phyloP scores from a whole-genome alignment of 2,113 vertebrate species.

The Rhinogobius similis region DNA sequence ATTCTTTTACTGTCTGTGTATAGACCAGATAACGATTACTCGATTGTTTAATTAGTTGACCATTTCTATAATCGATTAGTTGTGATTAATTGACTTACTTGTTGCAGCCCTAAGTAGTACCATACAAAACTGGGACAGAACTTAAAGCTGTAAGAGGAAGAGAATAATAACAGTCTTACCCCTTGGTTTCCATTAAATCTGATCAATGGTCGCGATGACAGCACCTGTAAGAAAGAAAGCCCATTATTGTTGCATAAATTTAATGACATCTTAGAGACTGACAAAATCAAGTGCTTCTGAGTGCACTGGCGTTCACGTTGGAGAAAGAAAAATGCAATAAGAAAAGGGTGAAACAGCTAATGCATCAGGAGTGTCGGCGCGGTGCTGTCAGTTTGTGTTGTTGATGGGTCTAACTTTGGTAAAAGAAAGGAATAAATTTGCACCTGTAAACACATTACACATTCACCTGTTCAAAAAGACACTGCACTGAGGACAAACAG shows the following conservation, averaged over 20 bases:
- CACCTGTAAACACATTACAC: neutral
- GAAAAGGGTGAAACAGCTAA: neutral
- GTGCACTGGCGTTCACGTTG: neutral
- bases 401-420: neutral
- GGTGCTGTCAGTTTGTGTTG: neutral
- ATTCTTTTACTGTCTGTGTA: too few relatives aligned
- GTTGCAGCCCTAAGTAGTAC: too few relatives aligned
- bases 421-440: neutral
- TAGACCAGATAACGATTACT: too few relatives aligned
- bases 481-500: too few relatives aligned
- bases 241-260: constrained; percentile 15
- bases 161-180: constrained; percentile 79
- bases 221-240: constrained; percentile 75
- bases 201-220: constrained; percentile 85
- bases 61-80: too few relatives aligned
- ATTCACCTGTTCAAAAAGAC: too few relatives aligned
- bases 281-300: neutral
- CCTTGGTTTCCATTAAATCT: constrained; percentile 96
- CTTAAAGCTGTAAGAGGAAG: neutral
- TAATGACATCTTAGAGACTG: neutral
- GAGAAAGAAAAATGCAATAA: neutral
- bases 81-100: too few relatives aligned
- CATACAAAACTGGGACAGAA: neutral
- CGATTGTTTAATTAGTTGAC: too few relatives aligned
- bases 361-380: neutral